These are phyloP conservation scores for Eleginops maclovinus DNA, from an alignment of 2,113 vertebrate genomes.

Conservation along the genomic window DNA sequence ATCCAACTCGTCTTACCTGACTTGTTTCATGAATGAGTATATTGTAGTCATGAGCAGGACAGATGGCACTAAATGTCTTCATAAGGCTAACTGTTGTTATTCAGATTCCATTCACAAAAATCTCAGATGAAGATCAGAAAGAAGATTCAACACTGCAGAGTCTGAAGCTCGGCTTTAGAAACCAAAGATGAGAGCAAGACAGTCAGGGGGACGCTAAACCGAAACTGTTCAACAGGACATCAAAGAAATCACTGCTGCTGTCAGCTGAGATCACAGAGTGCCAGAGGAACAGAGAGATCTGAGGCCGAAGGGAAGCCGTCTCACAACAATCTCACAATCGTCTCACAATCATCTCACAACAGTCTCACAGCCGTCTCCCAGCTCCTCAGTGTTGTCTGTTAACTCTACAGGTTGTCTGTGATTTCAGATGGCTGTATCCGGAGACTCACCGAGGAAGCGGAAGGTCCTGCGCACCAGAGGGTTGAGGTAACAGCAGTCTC, in stretches of 20 bases:
- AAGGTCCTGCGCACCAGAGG: constrained; percentile 95
- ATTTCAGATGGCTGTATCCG: too few species aligned
- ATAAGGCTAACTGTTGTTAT: not conserved
- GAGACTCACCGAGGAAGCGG: constrained; percentile 93
- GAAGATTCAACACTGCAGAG: not conserved
- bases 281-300: too few species aligned
- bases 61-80: not conserved
- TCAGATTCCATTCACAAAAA: not conserved
- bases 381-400: too few species aligned
- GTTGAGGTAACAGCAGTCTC: constrained; percentile 99
- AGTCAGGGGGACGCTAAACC: too few species aligned
- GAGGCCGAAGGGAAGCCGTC: too few species aligned
- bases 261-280: too few species aligned
- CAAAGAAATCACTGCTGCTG: too few species aligned
- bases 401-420: too few species aligned
- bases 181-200: not conserved
- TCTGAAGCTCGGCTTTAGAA: not conserved
- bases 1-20: not conserved
- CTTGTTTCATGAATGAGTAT: not conserved
- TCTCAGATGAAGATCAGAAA: not conserved
- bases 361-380: too few species aligned
- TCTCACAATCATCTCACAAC: too few species aligned
- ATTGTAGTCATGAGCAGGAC: not conserved
- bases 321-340: too few species aligned
- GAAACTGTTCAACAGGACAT: too few species aligned